These are phyloP conservation scores for Leucophenga varia DNA, from an alignment of 1,140 invertebrate genomes.

Conservation along the genomic window DNA sequence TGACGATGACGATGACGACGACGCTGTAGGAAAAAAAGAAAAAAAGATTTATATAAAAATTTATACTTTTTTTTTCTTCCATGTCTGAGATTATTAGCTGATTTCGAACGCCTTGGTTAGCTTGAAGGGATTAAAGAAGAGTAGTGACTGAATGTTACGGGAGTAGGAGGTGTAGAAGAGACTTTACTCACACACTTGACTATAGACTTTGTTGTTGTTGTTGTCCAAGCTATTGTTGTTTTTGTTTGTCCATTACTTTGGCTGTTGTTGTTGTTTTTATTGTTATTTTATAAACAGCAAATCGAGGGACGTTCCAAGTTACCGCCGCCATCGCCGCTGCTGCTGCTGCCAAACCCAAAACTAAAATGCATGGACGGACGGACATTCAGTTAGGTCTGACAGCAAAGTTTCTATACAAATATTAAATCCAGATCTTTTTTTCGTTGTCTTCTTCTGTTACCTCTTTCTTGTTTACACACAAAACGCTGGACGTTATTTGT, in stretches of 20 bases:
- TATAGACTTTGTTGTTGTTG: constrained; percentile 25
- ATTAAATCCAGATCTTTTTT: constrained; percentile 28
- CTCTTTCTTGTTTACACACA: constrained; percentile 11
- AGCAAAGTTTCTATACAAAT: constrained; percentile 39
- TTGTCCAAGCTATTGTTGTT: too few relatives aligned
- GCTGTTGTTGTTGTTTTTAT: constrained; percentile 14
- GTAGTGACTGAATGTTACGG: too few relatives aligned
- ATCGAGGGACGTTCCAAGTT: constrained; percentile 24
- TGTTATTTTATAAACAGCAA: constrained; percentile 32
- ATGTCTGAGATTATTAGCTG: constrained; percentile 36
- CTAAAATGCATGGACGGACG: constrained; percentile 14
- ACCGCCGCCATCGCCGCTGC: constrained; percentile 13
- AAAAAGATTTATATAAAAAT: too few relatives aligned
- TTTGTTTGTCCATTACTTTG: constrained; percentile 13
- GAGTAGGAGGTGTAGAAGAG: too few relatives aligned
- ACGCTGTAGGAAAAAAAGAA: too few relatives aligned
- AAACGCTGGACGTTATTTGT: constrained; percentile 26
- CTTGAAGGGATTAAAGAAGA: constrained; percentile 27
- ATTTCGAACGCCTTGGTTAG: constrained; percentile 19
- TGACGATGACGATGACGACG: too few relatives aligned
- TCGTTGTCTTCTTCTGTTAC: too few relatives aligned
- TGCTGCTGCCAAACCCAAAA: constrained; percentile 15
- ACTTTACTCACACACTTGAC: constrained; percentile 7
- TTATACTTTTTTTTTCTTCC: too few relatives aligned
- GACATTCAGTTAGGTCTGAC: constrained; percentile 21